A percentile compares a stretch with the other conserved stretches of the same genome.
Conservation (phyloP, 2,888 invertebrate genomes). For the Tetanocera ferruginea region DNA sequence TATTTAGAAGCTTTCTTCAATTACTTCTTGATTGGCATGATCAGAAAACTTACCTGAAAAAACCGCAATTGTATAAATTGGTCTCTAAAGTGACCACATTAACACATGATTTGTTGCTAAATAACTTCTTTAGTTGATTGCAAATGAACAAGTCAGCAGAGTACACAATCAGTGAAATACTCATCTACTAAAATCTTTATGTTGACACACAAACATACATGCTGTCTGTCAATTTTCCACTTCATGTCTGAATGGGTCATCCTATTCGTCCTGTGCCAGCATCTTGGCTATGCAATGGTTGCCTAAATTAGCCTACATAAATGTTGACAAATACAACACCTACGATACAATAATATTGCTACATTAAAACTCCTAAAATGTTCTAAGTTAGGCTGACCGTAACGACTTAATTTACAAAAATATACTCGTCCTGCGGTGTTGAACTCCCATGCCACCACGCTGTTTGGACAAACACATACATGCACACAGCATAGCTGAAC, state of each 20-base stretch:
- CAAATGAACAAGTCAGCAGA: too few species aligned
- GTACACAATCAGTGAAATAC: too few species aligned
- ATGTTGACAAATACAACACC: constrained; percentile 65
- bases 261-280: background rate
- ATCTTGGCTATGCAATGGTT: background rate
- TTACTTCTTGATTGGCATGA: too few species aligned
- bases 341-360: constrained; percentile 62
- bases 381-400: constrained; percentile 54
- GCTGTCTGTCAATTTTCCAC: background rate
- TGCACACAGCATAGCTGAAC: constrained; percentile 25
- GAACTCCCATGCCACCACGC: constrained; percentile 20
- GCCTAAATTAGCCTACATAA: constrained; percentile 39
- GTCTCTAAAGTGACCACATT: too few species aligned
- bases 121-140: too few species aligned
- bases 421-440: constrained; percentile 57
- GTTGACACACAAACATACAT: background rate
- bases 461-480: constrained; percentile 41
- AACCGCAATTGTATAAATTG: too few species aligned
- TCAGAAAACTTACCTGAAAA: too few species aligned
- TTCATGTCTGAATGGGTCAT: background rate
- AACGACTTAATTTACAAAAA: constrained; percentile 61
- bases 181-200: background rate
- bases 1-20: too few species aligned
- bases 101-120: too few species aligned
- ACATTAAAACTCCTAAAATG: constrained; percentile 62